Percentiles rank a stretch among this genome's conserved stretches.
Evolutionary conservation across 92 coral and sea anemone genomes (phyloP).

Genomic region (Zoanthus sansibaricus): DNA sequence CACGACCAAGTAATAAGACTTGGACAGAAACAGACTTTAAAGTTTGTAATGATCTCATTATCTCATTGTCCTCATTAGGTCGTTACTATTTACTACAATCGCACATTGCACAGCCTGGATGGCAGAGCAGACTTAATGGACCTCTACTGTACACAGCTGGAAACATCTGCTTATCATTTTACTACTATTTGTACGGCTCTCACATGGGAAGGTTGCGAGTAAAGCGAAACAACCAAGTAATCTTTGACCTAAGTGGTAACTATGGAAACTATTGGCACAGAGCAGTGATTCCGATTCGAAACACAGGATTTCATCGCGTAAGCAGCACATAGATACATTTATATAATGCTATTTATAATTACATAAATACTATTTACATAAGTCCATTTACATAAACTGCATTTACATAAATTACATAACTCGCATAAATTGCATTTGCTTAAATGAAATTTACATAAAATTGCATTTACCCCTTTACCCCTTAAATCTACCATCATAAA

Average conservation of each 20-base stretch:
- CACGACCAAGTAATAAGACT: neutral
- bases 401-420: too few species aligned
- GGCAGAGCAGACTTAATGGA: neutral
- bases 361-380: too few species aligned
- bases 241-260: constrained; percentile 20
- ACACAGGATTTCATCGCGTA: neutral
- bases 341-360: too few species aligned
- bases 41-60: too few species aligned
- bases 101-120: neutral
- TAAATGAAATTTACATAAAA: too few species aligned
- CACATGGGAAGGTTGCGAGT: constrained; percentile 22
- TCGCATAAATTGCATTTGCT: too few species aligned
- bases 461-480: too few species aligned
- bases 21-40: neutral
- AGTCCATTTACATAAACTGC: too few species aligned
- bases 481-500: too few species aligned
- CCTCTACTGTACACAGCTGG: neutral
- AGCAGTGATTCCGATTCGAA: constrained; percentile 12
- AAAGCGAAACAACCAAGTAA: neutral
- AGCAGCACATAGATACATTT: neutral
- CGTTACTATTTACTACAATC: constrained; percentile 10
- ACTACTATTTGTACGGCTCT: constrained; percentile 37
- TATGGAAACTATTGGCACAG: constrained; percentile 18
- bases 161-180: constrained; percentile 20
- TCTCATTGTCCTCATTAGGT: neutral